These are phyloP conservation scores for Cetoscarus ocellatus DNA, from an alignment of 2,797 vertebrate genomes.

Conservation along the genomic window DNA sequence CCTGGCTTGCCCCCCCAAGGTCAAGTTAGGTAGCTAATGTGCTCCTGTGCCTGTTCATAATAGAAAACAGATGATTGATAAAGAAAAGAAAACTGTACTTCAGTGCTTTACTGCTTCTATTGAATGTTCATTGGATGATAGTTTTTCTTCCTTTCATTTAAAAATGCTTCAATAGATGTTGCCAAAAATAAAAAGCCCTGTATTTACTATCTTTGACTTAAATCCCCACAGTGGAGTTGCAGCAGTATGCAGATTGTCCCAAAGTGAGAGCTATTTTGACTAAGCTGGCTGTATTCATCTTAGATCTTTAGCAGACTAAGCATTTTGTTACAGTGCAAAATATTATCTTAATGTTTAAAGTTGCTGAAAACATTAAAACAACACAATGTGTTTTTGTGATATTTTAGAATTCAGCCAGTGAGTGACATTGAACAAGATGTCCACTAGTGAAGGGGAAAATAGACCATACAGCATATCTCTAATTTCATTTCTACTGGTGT, in stretches of 20 bases:
- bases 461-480: too few relatives aligned
- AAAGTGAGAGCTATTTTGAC: constrained; percentile 51
- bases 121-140: background rate
- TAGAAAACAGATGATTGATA: too few relatives aligned
- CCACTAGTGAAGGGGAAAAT: too few relatives aligned
- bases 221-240: constrained; percentile 59
- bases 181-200: constrained; percentile 50
- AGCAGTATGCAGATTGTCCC: constrained; percentile 62
- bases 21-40: too few relatives aligned
- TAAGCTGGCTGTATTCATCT: constrained; percentile 58
- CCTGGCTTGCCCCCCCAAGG: too few relatives aligned
- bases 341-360: constrained; percentile 37
- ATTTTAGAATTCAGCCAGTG: constrained; percentile 6
- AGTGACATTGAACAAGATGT: background rate
- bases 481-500: too few relatives aligned
- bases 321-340: constrained; percentile 55
- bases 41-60: too few relatives aligned
- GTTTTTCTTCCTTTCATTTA: constrained; percentile 21
- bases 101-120: background rate
- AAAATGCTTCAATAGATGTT: constrained; percentile 13
- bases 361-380: constrained; percentile 60
- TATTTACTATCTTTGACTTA: constrained; percentile 51
- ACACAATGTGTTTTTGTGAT: constrained; percentile 5
- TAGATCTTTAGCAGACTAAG: constrained; percentile 74
- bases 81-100: background rate